Percentiles rank a stretch among this genome's conserved stretches.
Evolutionary conservation across 30 jellyfish, hydroid and myxozoan species (phyloP).

Genomic region (Chrysaora quinquecirrha): DNA sequence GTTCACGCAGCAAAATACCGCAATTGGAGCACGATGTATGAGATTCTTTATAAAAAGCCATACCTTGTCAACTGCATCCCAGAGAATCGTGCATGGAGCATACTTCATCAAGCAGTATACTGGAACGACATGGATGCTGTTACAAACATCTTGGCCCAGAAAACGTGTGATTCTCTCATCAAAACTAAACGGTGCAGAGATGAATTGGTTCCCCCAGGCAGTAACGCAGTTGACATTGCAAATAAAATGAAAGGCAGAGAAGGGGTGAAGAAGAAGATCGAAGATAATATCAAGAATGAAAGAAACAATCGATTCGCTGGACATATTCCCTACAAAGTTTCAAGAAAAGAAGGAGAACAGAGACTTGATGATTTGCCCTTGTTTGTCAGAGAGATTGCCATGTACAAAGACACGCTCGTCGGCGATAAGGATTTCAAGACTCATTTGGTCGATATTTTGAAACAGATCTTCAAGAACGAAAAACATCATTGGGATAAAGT

Average conservation of each 20-base stretch:
- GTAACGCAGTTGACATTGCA: not conserved
- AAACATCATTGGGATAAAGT: slow-evolving; percentile 4
- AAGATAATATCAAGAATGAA: not conserved
- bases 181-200: not conserved
- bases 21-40: not conserved
- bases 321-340: not conserved
- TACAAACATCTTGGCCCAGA: not conserved
- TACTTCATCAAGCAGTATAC: slow-evolving; percentile 6
- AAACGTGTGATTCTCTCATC: not conserved
- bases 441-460: slow-evolving; percentile 16
- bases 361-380: not conserved
- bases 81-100: slow-evolving; percentile 2
- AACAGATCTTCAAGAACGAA: slow-evolving; percentile 15
- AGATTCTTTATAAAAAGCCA: slow-evolving; percentile 8
- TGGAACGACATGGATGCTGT: not conserved
- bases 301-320: not conserved
- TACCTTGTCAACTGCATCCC: slow-evolving; percentile 31
- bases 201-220: not conserved
- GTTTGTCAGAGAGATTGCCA: slow-evolving; percentile 3
- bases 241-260: not conserved
- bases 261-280: not conserved
- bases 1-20: slow-evolving; percentile 21
- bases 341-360: not conserved
- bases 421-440: not conserved
- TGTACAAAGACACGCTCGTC: slow-evolving; percentile 19